Evolutionary conservation across 2,888 invertebrate genomes (phyloP).

Genomic region (Agrochola litura): DNA sequence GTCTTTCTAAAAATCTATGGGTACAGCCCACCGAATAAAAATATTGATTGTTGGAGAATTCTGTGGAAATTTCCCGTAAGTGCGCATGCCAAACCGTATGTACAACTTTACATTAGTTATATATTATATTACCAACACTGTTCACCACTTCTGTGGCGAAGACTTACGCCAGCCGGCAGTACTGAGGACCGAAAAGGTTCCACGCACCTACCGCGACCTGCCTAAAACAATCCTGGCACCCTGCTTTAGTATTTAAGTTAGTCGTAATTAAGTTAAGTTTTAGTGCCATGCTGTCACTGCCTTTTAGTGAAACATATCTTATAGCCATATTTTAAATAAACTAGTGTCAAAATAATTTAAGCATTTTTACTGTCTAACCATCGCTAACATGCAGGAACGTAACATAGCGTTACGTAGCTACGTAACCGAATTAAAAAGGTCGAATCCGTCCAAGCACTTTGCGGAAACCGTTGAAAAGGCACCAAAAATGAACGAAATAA

Average conservation of each 20-base stretch:
- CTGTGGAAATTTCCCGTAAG: no score
- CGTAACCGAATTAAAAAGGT: not conserved
- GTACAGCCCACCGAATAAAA: not conserved
- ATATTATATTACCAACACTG: not conserved
- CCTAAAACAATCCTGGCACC: not conserved
- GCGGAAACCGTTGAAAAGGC: constrained; percentile 20
- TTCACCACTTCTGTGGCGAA: not conserved
- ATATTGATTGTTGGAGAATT: no score
- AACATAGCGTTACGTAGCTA: not conserved
- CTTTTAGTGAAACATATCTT: no score
- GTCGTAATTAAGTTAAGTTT: no score
- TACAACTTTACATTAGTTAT: no score
- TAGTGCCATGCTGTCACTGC: no score
- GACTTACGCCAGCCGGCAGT: not conserved
- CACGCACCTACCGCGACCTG: not conserved
- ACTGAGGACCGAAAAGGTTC: not conserved
- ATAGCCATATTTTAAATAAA: not conserved
- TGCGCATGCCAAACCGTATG: no score
- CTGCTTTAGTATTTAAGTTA: not conserved
- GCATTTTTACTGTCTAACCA: not conserved
- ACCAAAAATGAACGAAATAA: constrained; percentile 46
- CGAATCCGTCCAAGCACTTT: not conserved
- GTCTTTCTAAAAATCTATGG: not conserved
- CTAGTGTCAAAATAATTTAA: not conserved
- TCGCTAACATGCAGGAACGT: not conserved